Conservation (phyloP, 2,888 invertebrate species). For the Myopa tessellatipennis region DNA sequence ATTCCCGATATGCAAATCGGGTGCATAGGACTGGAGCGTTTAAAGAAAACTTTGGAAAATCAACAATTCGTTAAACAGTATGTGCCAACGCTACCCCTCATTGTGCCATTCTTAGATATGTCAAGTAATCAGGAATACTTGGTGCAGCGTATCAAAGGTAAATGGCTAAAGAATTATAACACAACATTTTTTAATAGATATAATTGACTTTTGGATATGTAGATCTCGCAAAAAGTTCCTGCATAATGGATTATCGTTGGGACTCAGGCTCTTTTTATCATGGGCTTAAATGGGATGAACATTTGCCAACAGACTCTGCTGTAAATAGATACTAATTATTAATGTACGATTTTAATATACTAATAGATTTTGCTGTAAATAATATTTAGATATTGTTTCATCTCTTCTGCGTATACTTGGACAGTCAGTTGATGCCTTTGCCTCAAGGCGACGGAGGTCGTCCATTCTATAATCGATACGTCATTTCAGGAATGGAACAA, state of each 20-base stretch:
- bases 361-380: slow-evolving; percentile 9
- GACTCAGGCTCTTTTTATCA: slow-evolving; percentile 81
- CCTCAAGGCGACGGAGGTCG: slow-evolving; percentile 76
- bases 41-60: slow-evolving; percentile 78
- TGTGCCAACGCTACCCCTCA: slow-evolving; percentile 67
- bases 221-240: slow-evolving; percentile 75
- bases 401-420: slow-evolving; percentile 86
- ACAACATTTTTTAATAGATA: neutral
- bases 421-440: slow-evolving; percentile 79
- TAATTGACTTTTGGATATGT: neutral
- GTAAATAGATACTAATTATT: slow-evolving; percentile 68
- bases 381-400: slow-evolving; percentile 80
- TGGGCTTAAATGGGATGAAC: slow-evolving; percentile 83
- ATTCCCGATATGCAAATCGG: slow-evolving; percentile 76
- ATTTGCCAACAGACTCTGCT: slow-evolving; percentile 88
- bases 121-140: slow-evolving; percentile 88
- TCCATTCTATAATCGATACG: slow-evolving; percentile 72
- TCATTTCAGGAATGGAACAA: slow-evolving; percentile 66
- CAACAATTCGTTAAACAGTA: slow-evolving; percentile 64
- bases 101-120: slow-evolving; percentile 85
- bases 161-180: neutral
- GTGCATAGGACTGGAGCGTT: slow-evolving; percentile 77
- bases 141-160: slow-evolving; percentile 78
- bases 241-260: slow-evolving; percentile 91
- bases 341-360: slow-evolving; percentile 1